Conservation (phyloP, 2,797 vertebrate species). For the Mycteria americana region DNA sequence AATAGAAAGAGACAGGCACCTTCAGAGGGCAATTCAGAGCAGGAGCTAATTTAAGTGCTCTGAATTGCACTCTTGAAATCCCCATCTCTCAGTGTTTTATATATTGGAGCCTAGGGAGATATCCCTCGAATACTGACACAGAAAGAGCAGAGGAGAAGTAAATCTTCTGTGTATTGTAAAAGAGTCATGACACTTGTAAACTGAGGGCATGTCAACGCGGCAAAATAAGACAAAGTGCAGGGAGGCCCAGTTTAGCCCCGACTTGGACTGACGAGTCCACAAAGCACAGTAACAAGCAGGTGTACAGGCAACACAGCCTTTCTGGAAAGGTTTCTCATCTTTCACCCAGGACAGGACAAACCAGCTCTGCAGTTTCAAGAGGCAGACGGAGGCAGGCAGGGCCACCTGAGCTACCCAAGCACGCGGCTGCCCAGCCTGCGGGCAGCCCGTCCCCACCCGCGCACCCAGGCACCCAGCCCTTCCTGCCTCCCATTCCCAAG, state of each 20-base stretch:
- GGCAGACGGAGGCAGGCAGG: background rate
- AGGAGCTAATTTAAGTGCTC: conserved; percentile 16
- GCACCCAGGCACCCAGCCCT: background rate
- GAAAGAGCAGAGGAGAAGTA: background rate
- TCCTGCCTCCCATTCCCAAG: accelerated
- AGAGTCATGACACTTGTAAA: background rate
- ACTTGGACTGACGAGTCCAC: background rate
- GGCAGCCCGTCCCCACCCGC: background rate
- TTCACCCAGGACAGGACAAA: background rate
- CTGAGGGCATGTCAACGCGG: accelerated
- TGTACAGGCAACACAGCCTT: background rate
- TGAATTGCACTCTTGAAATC: background rate
- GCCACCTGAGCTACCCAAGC: accelerated
- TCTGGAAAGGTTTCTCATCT: background rate
- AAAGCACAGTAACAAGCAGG: background rate
- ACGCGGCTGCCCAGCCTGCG: accelerated
- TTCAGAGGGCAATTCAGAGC: conserved; percentile 20
- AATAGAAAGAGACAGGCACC: background rate
- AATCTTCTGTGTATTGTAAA: background rate
- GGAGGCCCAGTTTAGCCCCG: background rate
- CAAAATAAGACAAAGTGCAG: background rate
- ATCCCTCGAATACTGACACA: background rate
- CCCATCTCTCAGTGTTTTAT: background rate
- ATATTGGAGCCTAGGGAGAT: background rate
- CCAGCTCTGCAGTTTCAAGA: background rate